A percentile compares a stretch with the other conserved stretches of the same genome.
These are phyloP conservation scores for Brachionus calyciflorus DNA, from an alignment of 1,140 invertebrate genomes.

Conservation along the genomic window DNA sequence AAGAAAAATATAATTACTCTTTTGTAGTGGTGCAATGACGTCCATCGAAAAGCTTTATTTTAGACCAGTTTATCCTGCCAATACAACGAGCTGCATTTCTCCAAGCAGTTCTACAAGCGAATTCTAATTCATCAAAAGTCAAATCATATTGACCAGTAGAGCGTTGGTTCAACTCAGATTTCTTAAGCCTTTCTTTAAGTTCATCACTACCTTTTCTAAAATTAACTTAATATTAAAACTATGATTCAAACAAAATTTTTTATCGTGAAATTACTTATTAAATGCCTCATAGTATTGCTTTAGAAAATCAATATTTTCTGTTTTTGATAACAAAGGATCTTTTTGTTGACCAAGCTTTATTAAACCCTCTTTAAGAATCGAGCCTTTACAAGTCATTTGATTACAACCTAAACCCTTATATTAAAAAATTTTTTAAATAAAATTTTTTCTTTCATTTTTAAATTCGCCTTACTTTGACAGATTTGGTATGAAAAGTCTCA, in stretches of 20 bases:
- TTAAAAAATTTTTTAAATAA: too few species aligned
- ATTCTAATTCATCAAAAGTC: slow-evolving; percentile 84
- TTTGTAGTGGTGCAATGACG: slow-evolving; percentile 4
- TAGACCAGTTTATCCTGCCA: slow-evolving; percentile 90
- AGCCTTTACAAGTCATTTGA: not conserved
- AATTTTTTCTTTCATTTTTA: too few species aligned
- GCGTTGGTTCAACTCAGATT: slow-evolving; percentile 70
- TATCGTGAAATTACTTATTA: slow-evolving; percentile 55
- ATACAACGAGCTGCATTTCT: slow-evolving; percentile 87
- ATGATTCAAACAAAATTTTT: not conserved
- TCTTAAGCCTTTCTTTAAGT: slow-evolving; percentile 68
- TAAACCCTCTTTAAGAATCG: not conserved
- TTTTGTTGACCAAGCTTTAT: not conserved
- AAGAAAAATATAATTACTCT: slow-evolving; percentile 45
- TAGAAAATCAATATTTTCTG: slow-evolving; percentile 77
- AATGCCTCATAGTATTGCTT: slow-evolving; percentile 83
- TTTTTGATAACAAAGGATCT: slow-evolving; percentile 66
- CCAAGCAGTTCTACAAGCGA: slow-evolving; percentile 88
- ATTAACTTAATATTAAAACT: not conserved
- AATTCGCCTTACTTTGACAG: not conserved
- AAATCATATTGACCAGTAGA: slow-evolving; percentile 76
- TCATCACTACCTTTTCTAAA: slow-evolving; percentile 58
- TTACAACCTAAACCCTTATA: not conserved
- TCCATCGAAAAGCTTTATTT: slow-evolving; percentile 72
- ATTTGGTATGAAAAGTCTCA: slow-evolving; percentile 20